Conservation (phyloP, 1,140 invertebrate genomes). For the Sycobia sp. region DNA sequence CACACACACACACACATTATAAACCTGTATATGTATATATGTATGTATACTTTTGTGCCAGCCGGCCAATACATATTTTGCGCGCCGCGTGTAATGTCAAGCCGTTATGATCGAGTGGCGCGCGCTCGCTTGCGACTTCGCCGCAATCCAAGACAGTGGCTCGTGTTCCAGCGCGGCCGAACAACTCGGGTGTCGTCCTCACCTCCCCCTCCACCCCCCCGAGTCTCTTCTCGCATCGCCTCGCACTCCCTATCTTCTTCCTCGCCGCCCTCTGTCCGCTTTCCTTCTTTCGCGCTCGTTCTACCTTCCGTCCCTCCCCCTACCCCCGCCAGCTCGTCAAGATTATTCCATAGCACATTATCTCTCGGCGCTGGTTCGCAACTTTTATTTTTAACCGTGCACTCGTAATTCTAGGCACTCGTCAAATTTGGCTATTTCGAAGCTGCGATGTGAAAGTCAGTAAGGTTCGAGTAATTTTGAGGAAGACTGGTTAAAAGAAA, state of each 20-base stretch:
- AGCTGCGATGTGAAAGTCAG: too few species aligned
- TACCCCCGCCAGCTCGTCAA: conserved; percentile 5
- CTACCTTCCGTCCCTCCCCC: conserved; percentile 1
- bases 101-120: conserved; percentile 7
- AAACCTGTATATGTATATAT: too few species aligned
- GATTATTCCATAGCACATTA: too few species aligned
- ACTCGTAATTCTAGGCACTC: too few species aligned
- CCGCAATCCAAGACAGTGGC: conserved; percentile 48
- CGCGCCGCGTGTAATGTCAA: background rate
- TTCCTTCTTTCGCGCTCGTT: background rate
- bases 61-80: too few species aligned
- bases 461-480: too few species aligned
- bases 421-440: too few species aligned
- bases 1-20: too few species aligned
- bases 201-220: background rate
- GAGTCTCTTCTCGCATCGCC: background rate
- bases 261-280: background rate
- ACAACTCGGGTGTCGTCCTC: conserved; percentile 31
- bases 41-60: too few species aligned
- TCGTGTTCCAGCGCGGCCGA: conserved; percentile 34
- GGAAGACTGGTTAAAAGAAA: too few species aligned
- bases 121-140: conserved; percentile 53
- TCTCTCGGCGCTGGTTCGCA: too few species aligned
- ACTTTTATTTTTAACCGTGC: too few species aligned
- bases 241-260: background rate